Base-by-base conservation (phyloP, 2,113 vertebrate genomes). In the Mormoops blainvillei region DNA sequence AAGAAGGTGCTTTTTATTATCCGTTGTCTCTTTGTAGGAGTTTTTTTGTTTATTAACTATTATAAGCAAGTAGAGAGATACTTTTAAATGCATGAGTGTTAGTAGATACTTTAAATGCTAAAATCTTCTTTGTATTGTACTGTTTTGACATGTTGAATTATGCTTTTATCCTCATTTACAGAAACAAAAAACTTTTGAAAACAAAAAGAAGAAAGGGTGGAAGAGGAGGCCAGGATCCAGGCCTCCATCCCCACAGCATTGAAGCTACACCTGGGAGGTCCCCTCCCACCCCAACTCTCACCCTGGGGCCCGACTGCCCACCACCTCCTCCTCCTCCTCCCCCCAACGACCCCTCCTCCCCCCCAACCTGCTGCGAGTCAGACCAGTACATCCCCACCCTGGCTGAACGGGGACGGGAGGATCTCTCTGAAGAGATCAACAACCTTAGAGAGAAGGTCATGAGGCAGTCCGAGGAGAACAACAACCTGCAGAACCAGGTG, bases 251-350 rank as follows among this genome's bases (percentile, higher is more conserved):
- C 50, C 85, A 85, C 61, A 74, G 83, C 54, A 88, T 95, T 33
- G 95, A 97, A 87, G 76, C n/a, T 5, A 43, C 85, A 50, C 10
- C 61, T 2, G 94, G 97, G 97, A 97, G 97, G 76, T 81, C 50
- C 38, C 96, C 97, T 97, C 97, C 96, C 92, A 52, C 65, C 73
- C 70, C 68, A 18, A 2, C 81, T 58, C 50, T 71, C 67, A 54
- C 78, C 41, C 94, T 92, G 94, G 97, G 97, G 33, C 95, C 90
- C 33, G 94, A 93, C 94, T 98, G 97, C 94, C 97, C 97, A 9
- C 97, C 97, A 1, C 97, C 97, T 54, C 97, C 97, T 2, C 97
- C 97, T 48, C 97, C 97, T 41, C 97, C 97, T 77, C 97, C 97
- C 54, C 97, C 97, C 61, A 94, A 94, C 88, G 68, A 43, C 45